Evolutionary conservation across 2,113 vertebrate genomes (phyloP).

Genomic region (Chaetorhynchus papuensis): DNA sequence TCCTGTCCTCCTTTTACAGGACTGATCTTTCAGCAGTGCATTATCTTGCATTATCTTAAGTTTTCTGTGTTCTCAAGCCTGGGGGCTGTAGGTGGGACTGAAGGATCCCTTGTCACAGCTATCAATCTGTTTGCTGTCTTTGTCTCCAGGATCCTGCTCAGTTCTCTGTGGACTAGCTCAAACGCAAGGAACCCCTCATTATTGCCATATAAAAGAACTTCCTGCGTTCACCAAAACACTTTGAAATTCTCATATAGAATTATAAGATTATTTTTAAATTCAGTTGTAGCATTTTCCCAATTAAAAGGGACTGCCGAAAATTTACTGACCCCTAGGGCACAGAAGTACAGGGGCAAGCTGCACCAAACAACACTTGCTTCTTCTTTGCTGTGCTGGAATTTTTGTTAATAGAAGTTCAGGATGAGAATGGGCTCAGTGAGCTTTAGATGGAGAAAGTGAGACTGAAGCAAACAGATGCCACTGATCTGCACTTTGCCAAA

Average conservation of each 20-base stretch:
- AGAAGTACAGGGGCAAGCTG: neutral
- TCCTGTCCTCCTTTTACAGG: neutral
- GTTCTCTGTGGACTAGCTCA: neutral
- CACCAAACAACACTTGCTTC: neutral
- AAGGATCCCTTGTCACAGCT: neutral
- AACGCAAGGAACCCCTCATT: fast-evolving
- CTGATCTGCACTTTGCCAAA: neutral
- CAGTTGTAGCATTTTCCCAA: neutral
- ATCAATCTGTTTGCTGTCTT: neutral
- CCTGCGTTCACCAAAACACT: neutral
- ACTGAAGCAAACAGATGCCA: neutral
- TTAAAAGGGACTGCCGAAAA: neutral
- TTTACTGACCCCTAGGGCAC: neutral
- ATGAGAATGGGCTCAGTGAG: neutral
- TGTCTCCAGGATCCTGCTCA: fast-evolving
- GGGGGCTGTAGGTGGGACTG: neutral
- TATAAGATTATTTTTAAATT: neutral
- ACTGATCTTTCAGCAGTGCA: neutral
- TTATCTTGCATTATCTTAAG: neutral
- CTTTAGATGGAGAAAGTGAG: neutral
- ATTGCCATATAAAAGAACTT: neutral
- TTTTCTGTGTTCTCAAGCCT: neutral
- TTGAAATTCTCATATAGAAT: neutral
- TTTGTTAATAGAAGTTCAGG: neutral
- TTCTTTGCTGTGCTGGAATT: neutral